phyloP scores from a whole-genome alignment of 2,888 invertebrate species.

The Leuctra nigra region DNA sequence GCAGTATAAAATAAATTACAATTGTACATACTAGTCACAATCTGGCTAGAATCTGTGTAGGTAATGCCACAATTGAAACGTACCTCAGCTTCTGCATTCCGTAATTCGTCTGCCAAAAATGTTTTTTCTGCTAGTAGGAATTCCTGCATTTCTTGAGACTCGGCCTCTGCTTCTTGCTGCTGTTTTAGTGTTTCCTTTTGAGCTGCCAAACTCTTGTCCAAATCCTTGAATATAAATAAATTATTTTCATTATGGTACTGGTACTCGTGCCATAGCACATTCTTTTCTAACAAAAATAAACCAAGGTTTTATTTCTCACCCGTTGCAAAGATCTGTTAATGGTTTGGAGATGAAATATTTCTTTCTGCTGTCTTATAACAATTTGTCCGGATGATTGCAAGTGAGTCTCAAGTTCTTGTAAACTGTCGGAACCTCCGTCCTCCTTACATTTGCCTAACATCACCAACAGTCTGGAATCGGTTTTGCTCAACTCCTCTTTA shows the following conservation, averaged over 20 bases:
- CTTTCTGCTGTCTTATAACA: constrained; percentile 65
- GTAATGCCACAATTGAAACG: too few species aligned
- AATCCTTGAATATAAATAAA: constrained; percentile 45
- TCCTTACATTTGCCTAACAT: constrained; percentile 35
- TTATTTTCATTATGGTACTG: neutral
- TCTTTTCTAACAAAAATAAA: neutral
- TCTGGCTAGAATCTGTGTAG: too few species aligned
- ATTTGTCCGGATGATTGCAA: constrained; percentile 68
- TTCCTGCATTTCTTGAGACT: constrained; percentile 77
- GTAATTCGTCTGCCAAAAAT: constrained; percentile 68
- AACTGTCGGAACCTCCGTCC: constrained; percentile 54
- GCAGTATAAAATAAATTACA: constrained; percentile 20
- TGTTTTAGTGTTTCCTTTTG: constrained; percentile 64
- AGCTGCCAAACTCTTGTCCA: constrained; percentile 59
- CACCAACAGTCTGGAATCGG: neutral
- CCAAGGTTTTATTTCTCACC: constrained; percentile 41
- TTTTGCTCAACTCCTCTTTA: constrained; percentile 33
- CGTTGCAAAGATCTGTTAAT: constrained; percentile 63
- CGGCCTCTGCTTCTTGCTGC: constrained; percentile 69
- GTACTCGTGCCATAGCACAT: neutral
- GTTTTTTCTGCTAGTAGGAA: constrained; percentile 82
- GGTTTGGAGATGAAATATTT: constrained; percentile 63
- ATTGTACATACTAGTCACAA: too few species aligned
- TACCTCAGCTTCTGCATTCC: constrained; percentile 66
- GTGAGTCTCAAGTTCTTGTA: constrained; percentile 68